phyloP scores from a whole-genome alignment of 1,140 invertebrate genomes.

The Pseudomyrmex concolor region DNA sequence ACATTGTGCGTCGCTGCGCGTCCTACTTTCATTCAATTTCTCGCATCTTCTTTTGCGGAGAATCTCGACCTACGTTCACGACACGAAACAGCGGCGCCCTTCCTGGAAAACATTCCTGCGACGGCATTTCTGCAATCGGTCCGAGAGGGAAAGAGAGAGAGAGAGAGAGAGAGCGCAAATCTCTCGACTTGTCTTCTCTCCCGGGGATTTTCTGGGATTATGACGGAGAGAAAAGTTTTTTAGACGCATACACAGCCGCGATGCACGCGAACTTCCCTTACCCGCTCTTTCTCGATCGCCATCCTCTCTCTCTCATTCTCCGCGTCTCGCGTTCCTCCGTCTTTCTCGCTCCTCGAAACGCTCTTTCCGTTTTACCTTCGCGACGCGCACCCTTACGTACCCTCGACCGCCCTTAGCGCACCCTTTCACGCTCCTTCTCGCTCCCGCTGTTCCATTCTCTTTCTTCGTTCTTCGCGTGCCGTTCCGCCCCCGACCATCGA shows the following conservation, averaged over 20 bases:
- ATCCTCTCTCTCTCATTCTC: not conserved
- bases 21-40: conserved; percentile 51
- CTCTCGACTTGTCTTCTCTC: conserved; percentile 18
- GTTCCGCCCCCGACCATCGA: conserved; percentile 78
- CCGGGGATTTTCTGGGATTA: conserved; percentile 15
- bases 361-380: conserved; percentile 48
- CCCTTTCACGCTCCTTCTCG: conserved; percentile 49
- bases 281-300: conserved; percentile 23
- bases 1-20: conserved; percentile 1
- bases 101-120: conserved; percentile 59
- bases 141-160: not conserved
- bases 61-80: conserved; percentile 73
- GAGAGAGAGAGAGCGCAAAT: not conserved
- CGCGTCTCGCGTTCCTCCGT: conserved; percentile 30
- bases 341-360: conserved; percentile 15
- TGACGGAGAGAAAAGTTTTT: conserved; percentile 52
- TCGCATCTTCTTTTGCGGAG: conserved; percentile 5
- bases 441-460: conserved; percentile 16
- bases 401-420: conserved; percentile 32
- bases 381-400: not conserved
- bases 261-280: conserved; percentile 14
- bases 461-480: conserved; percentile 17
- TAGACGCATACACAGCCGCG: conserved; percentile 57
- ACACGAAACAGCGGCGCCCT: conserved; percentile 28
- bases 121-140: not conserved